Evolutionary conservation across 2,888 invertebrate species (phyloP).

Genomic region (Dolomedes plantarius): DNA sequence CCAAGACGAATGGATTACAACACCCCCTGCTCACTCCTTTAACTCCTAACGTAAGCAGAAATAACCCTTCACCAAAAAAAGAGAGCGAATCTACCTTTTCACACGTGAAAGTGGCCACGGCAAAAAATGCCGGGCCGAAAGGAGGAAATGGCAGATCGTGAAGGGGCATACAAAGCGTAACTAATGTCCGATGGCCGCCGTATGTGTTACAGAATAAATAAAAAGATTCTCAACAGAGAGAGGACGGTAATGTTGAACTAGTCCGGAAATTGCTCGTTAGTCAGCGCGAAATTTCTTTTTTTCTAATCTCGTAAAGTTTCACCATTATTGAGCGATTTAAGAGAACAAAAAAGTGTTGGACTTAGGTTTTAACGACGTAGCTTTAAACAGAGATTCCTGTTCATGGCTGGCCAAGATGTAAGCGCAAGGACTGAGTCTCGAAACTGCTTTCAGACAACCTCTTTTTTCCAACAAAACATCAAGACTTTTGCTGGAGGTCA

Average conservation of each 20-base stretch:
- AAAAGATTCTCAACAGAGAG: conserved; percentile 17
- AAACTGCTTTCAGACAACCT: too few species aligned
- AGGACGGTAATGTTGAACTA: conserved; percentile 36
- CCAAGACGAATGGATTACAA: conserved; percentile 63
- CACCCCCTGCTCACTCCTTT: conserved; percentile 14
- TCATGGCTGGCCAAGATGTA: too few species aligned
- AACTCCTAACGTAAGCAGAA: conserved; percentile 10
- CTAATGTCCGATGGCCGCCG: conserved; percentile 65
- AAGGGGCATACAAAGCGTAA: conserved; percentile 56
- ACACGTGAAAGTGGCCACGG: conserved; percentile 66
- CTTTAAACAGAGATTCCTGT: too few species aligned
- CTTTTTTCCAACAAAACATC: too few species aligned
- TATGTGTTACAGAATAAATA: conserved; percentile 24
- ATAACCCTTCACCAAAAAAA: conserved; percentile 20
- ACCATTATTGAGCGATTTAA: too few species aligned
- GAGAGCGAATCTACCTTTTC: conserved; percentile 43
- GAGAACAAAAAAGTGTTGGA: too few species aligned
- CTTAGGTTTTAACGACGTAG: too few species aligned
- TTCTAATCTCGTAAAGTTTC: neutral
- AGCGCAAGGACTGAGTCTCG: too few species aligned
- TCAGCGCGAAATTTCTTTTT: neutral
- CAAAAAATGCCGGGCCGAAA: conserved; percentile 17
- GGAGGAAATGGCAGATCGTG: conserved; percentile 45
- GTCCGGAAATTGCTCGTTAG: conserved; percentile 19
- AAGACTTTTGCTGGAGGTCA: too few species aligned